A percentile compares a stretch with the other conserved stretches of the same genome.
phyloP scores from a whole-genome alignment of 2,113 vertebrate species.

The Galemys pyrenaicus region DNA sequence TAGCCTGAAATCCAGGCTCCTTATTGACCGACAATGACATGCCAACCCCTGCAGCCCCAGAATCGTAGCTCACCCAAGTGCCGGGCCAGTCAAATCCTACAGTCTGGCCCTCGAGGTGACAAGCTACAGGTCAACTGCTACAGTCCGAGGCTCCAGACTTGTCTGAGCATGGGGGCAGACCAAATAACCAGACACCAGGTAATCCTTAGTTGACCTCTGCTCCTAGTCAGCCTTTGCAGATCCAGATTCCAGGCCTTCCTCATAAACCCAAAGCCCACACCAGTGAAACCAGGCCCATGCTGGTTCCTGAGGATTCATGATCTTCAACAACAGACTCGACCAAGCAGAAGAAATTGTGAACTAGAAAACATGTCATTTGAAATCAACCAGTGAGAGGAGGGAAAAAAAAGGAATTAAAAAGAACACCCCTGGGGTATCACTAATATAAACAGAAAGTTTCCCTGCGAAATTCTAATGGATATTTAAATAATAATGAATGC shows the following conservation, averaged over 20 bases:
- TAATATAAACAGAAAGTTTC: background rate
- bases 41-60: background rate
- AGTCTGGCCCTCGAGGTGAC: background rate
- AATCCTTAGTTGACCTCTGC: too few species aligned
- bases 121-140: background rate
- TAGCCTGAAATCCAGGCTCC: background rate
- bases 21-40: background rate
- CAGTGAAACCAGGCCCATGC: background rate
- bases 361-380: background rate
- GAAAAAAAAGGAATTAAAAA: background rate
- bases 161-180: background rate
- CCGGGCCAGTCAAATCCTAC: background rate
- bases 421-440: background rate
- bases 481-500: background rate
- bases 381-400: background rate
- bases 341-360: background rate
- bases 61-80: background rate
- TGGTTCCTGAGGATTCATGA: background rate
- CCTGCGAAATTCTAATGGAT: background rate
- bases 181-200: background rate
- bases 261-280: background rate
- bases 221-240: background rate
- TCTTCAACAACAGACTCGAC: background rate
- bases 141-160: background rate
- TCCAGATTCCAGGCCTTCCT: background rate